A percentile compares a stretch with the other conserved stretches of the same genome.
Evolutionary conservation across 1,140 invertebrate genomes (phyloP).

Genomic region (Hyposmocoma kahamanoa): DNA sequence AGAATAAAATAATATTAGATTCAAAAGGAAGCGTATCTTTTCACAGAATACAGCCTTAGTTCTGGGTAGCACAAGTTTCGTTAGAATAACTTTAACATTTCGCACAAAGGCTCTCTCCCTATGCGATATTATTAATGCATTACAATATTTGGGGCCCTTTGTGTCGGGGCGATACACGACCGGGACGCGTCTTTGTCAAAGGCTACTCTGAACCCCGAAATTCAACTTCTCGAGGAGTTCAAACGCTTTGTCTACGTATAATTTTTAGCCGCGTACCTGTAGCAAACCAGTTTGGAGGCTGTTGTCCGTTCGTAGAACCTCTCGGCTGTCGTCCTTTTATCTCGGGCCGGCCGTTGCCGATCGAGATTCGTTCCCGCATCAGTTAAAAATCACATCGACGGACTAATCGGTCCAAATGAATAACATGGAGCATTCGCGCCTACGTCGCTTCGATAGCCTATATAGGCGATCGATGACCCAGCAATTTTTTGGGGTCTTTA

Average conservation of each 20-base stretch:
- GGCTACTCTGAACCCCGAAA: slow-evolving; percentile 33
- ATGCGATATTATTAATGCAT: background rate
- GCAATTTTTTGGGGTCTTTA: slow-evolving; percentile 25
- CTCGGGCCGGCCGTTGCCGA: slow-evolving; percentile 18
- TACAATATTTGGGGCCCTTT: slow-evolving; percentile 16
- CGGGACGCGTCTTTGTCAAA: slow-evolving; percentile 51
- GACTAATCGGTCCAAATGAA: slow-evolving; percentile 24
- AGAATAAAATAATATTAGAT: no score
- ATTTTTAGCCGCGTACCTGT: slow-evolving; percentile 57
- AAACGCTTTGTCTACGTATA: slow-evolving; percentile 52
- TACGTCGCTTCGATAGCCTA: slow-evolving; percentile 16
- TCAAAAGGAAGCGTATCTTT: no score
- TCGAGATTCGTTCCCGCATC: slow-evolving; percentile 18
- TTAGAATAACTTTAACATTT: slow-evolving; percentile 1
- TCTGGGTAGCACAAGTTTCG: no score
- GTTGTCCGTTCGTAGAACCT: slow-evolving; percentile 36
- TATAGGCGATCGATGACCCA: slow-evolving; percentile 24
- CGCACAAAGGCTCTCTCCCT: background rate
- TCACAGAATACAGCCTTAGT: no score
- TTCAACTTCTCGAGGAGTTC: slow-evolving; percentile 21
- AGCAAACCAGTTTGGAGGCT: slow-evolving; percentile 45
- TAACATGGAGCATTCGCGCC: slow-evolving; percentile 29
- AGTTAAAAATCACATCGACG: slow-evolving; percentile 14
- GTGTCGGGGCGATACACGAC: slow-evolving; percentile 25
- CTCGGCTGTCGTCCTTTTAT: slow-evolving; percentile 36